phyloP scores from a whole-genome alignment of 2,797 vertebrate genomes.

The Danio jaintianensis region DNA sequence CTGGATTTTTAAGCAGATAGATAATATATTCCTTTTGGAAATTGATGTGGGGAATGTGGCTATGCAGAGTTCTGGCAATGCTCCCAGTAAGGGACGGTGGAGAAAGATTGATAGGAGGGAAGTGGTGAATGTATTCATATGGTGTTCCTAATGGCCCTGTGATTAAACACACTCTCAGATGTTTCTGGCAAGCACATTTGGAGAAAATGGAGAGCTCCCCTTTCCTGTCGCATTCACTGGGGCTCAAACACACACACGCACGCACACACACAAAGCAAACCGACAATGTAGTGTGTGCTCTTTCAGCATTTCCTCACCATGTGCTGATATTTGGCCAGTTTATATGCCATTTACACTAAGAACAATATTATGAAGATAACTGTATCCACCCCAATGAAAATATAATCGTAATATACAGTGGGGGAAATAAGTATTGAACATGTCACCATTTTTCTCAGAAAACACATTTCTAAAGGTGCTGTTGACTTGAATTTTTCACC shows the following conservation, averaged over 20 bases:
- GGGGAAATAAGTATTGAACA: no score
- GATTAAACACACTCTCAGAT: slow-evolving; percentile 62
- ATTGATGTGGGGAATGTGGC: slow-evolving; percentile 39
- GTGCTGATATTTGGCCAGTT: no score
- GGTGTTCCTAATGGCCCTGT: slow-evolving; percentile 63
- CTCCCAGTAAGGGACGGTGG: slow-evolving; percentile 39
- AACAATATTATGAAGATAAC: no score
- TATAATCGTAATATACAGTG: no score
- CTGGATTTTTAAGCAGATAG: slow-evolving; percentile 49
- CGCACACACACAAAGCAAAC: background rate
- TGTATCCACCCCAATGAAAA: no score
- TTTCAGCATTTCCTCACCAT: background rate
- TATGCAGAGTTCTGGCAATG: slow-evolving; percentile 25
- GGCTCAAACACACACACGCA: background rate
- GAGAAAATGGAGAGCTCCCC: slow-evolving; percentile 36
- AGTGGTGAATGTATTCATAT: slow-evolving; percentile 53
- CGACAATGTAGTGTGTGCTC: background rate
- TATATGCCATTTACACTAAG: no score
- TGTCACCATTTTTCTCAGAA: no score
- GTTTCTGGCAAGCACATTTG: slow-evolving; percentile 55
- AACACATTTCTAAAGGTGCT: no score
- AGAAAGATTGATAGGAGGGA: slow-evolving; percentile 35
- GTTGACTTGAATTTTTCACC: no score
- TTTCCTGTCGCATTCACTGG: slow-evolving; percentile 32
- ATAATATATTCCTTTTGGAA: slow-evolving; percentile 54